Evolutionary conservation across 1,140 invertebrate species (phyloP).

Genomic region (Helicorthomorpha holstii): DNA sequence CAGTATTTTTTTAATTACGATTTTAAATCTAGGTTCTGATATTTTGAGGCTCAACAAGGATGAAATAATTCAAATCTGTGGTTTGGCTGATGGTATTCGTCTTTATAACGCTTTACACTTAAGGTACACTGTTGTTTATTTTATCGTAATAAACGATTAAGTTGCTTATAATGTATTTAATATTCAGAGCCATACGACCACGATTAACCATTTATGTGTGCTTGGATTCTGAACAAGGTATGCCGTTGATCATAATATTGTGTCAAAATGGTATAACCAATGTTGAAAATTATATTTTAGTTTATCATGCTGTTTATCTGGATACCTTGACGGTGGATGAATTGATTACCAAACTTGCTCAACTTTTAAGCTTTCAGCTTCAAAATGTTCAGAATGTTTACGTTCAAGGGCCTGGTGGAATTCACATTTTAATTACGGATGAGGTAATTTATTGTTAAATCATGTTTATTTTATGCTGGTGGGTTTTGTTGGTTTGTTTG

Average conservation of each 20-base stretch:
- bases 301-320: conserved; percentile 66
- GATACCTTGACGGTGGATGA: conserved; percentile 43
- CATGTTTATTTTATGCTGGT: no score
- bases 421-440: conserved; percentile 54
- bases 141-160: conserved; percentile 6
- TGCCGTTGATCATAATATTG: no score
- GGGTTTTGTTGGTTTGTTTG: neutral
- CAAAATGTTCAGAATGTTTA: conserved; percentile 44
- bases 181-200: conserved; percentile 46
- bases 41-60: conserved; percentile 66
- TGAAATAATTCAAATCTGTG: conserved; percentile 85
- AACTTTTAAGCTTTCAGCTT: conserved; percentile 34
- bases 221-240: conserved; percentile 31
- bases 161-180: no score
- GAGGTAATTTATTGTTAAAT: conserved; percentile 36
- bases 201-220: conserved; percentile 63
- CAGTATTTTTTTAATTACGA: conserved; percentile 1
- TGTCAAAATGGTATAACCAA: no score
- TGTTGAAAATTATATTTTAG: conserved; percentile 22
- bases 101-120: conserved; percentile 72
- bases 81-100: conserved; percentile 73
- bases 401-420: conserved; percentile 51
- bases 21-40: conserved; percentile 41
- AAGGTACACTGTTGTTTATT: conserved; percentile 20
- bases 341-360: conserved; percentile 44